Conservation (phyloP, 2,797 vertebrate species). For the Megalops cyprinoides region DNA sequence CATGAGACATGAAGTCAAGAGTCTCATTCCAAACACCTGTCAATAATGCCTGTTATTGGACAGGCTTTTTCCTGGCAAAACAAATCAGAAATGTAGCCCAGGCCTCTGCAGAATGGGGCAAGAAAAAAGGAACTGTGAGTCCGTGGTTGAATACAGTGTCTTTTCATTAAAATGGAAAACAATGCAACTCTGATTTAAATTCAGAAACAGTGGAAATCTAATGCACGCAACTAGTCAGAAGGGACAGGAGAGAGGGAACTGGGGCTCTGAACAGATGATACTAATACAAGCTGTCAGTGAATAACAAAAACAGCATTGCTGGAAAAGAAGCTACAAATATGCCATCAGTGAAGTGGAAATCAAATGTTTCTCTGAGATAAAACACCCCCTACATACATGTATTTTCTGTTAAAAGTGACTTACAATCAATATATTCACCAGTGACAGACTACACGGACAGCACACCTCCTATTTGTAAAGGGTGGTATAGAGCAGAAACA, state of each 20-base stretch:
- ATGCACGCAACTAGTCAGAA: not conserved
- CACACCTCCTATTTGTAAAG: not conserved
- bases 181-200: not conserved
- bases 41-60: not conserved
- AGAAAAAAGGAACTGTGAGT: not conserved
- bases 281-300: too few species aligned
- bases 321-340: too few species aligned
- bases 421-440: not conserved
- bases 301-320: too few species aligned
- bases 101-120: not conserved
- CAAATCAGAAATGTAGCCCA: not conserved
- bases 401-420: not conserved
- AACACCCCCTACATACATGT: not conserved
- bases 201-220: not conserved
- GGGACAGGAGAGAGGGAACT: not conserved
- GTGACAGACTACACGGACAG: not conserved
- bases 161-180: too few species aligned
- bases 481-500: too few species aligned
- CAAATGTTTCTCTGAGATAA: not conserved
- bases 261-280: not conserved
- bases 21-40: not conserved
- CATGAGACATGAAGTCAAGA: not conserved
- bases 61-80: not conserved
- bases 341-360: not conserved
- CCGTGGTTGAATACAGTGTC: not conserved